Conservation (phyloP, 2,797 vertebrate species). For the Xyrichtys novacula region DNA sequence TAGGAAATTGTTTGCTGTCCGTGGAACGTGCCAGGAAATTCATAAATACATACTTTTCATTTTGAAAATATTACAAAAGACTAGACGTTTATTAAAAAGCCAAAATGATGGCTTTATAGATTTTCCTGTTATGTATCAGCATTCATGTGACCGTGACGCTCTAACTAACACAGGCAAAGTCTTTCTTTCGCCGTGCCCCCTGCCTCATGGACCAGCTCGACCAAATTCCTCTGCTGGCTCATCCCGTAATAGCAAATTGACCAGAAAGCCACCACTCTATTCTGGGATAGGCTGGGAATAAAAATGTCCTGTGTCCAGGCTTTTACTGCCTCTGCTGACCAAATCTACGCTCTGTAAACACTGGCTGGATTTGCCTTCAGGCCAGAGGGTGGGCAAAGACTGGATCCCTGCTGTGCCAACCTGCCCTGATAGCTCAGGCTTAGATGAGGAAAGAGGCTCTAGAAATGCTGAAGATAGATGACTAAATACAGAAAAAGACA, state of each 20-base stretch:
- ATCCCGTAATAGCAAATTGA: conserved; percentile 79
- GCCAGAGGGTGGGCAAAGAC: conserved; percentile 46
- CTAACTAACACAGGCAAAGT: conserved; percentile 75
- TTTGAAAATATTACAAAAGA: conserved; percentile 86
- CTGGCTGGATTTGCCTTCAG: conserved; percentile 43
- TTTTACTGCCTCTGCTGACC: conserved; percentile 58
- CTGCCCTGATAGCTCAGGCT: conserved; percentile 26
- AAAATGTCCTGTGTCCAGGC: conserved; percentile 70
- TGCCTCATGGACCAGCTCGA: conserved; percentile 69
- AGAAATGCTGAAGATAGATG: conserved; percentile 27
- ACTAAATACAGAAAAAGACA: conserved; percentile 1
- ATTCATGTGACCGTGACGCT: conserved; percentile 71
- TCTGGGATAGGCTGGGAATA: conserved; percentile 74
- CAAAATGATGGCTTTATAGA: conserved; percentile 86
- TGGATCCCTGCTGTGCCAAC: conserved; percentile 44
- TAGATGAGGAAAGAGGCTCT: conserved; percentile 5
- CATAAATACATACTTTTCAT: conserved; percentile 89
- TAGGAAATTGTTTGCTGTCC: conserved; percentile 89
- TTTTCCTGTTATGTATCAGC: conserved; percentile 79
- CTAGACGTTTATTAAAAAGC: conserved; percentile 86
- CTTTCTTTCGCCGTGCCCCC: conserved; percentile 67
- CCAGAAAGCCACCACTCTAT: conserved; percentile 78
- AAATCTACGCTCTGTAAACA: conserved; percentile 58
- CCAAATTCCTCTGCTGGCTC: conserved; percentile 77
- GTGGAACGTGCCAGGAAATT: conserved; percentile 87